These are phyloP conservation scores for Saccopteryx leptura DNA, from an alignment of 2,113 vertebrate genomes.

Conservation along the genomic window DNA sequence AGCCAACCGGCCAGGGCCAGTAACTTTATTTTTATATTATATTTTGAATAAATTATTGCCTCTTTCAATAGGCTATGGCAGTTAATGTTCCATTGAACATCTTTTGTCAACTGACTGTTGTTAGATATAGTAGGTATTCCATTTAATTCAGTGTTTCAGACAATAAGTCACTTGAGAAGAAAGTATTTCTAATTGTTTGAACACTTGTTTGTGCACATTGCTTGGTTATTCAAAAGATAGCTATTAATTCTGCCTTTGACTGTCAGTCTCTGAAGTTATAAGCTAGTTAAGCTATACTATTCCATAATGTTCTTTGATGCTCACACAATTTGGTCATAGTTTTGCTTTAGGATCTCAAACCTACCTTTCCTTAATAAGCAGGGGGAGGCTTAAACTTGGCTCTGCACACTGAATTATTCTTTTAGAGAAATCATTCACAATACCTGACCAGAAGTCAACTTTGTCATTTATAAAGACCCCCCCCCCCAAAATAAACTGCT, in stretches of 20 bases:
- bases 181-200: constrained; percentile 28
- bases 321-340: neutral
- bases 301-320: neutral
- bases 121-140: neutral
- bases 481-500: neutral
- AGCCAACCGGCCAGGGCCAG: too few relatives aligned
- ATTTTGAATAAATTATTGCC: constrained; percentile 32
- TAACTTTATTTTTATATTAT: constrained; percentile 4
- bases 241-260: neutral
- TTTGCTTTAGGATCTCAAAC: neutral
- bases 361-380: neutral
- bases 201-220: neutral
- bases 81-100: neutral
- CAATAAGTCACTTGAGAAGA: constrained; percentile 5
- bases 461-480: constrained; percentile 28
- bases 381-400: neutral
- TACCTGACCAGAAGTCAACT: neutral
- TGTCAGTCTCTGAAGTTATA: neutral
- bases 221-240: neutral
- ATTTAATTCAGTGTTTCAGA: neutral
- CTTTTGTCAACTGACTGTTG: neutral
- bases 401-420: neutral
- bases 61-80: neutral
- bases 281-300: neutral
- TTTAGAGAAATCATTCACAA: constrained; percentile 24